Conservation (phyloP, 2,113 vertebrate genomes). For the Rana temporaria region DNA sequence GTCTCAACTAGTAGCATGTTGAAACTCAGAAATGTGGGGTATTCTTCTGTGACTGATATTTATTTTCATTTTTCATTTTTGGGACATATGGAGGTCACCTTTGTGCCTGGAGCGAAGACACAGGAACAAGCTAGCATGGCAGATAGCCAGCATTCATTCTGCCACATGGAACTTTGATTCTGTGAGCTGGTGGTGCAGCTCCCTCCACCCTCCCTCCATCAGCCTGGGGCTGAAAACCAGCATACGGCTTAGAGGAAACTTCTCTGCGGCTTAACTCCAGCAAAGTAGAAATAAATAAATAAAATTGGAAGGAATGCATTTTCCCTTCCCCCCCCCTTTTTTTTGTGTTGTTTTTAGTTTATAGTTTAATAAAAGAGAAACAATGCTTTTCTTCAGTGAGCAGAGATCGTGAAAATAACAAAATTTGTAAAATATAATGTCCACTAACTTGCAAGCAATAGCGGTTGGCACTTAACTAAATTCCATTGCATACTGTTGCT, state of each 20-base stretch:
- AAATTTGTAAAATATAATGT: background rate
- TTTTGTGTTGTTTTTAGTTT: background rate
- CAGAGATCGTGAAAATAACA: background rate
- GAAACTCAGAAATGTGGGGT: background rate
- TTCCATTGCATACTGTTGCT: too few species aligned
- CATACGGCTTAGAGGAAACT: slow-evolving; percentile 49
- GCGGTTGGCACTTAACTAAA: too few species aligned
- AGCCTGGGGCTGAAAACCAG: slow-evolving; percentile 42
- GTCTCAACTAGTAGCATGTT: background rate
- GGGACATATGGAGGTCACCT: slow-evolving; percentile 56
- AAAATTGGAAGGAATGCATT: background rate
- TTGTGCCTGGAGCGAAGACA: slow-evolving; percentile 45
- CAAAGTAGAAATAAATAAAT: slow-evolving; percentile 6
- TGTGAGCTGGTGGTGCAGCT: slow-evolving; percentile 43
- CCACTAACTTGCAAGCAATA: background rate
- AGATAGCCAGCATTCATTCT: slow-evolving; percentile 47
- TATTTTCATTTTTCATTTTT: slow-evolving; percentile 46
- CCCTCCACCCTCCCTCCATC: slow-evolving; percentile 28
- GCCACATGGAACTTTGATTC: slow-evolving; percentile 48
- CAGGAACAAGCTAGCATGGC: slow-evolving; percentile 52
- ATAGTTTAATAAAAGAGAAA: slow-evolving; percentile 1
- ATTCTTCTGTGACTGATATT: slow-evolving; percentile 34
- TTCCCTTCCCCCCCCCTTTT: too few species aligned
- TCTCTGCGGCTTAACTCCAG: slow-evolving; percentile 17
- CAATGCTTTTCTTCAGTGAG: background rate